Percentiles rank a stretch among this genome's conserved stretches.
Evolutionary conservation across 2,113 vertebrate species (phyloP).

Genomic region (Triplophysa dalaica): DNA sequence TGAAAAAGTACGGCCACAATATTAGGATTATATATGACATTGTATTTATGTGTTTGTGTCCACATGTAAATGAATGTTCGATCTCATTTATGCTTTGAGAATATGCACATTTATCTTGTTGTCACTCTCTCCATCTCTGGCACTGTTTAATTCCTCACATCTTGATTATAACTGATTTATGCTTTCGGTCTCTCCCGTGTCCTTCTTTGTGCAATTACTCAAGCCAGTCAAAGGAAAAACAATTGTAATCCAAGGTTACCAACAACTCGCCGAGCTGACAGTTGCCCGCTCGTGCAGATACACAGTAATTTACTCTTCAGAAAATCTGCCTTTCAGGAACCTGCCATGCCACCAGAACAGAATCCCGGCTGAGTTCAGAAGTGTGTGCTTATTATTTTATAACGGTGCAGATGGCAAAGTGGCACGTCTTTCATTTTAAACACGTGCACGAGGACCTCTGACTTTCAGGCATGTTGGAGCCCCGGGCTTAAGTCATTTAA

Average conservation of each 20-base stretch:
- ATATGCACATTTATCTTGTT: background rate
- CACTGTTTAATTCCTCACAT: background rate
- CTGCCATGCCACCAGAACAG: conserved; percentile 21
- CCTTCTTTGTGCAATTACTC: conserved; percentile 42
- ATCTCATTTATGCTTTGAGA: background rate
- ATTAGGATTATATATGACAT: no score
- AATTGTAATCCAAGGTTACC: conserved; percentile 30
- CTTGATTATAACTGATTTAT: conserved; percentile 31
- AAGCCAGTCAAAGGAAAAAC: conserved; percentile 30
- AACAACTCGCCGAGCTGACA: conserved; percentile 21
- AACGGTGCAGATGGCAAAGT: background rate
- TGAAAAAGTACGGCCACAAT: no score
- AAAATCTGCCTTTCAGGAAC: conserved; percentile 21
- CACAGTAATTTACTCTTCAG: conserved; percentile 42
- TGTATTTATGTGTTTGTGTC: no score
- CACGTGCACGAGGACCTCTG: background rate
- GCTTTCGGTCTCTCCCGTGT: conserved; percentile 33
- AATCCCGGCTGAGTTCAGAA: background rate
- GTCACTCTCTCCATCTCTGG: background rate
- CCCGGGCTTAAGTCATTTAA: background rate
- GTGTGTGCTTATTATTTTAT: conserved; percentile 4
- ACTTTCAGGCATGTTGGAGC: background rate
- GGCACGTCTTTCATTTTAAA: background rate
- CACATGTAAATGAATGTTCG: no score
- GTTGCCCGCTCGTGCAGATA: conserved; percentile 32